phyloP scores from a whole-genome alignment of 2,797 vertebrate genomes.

The Poeciliopsis gracilis region DNA sequence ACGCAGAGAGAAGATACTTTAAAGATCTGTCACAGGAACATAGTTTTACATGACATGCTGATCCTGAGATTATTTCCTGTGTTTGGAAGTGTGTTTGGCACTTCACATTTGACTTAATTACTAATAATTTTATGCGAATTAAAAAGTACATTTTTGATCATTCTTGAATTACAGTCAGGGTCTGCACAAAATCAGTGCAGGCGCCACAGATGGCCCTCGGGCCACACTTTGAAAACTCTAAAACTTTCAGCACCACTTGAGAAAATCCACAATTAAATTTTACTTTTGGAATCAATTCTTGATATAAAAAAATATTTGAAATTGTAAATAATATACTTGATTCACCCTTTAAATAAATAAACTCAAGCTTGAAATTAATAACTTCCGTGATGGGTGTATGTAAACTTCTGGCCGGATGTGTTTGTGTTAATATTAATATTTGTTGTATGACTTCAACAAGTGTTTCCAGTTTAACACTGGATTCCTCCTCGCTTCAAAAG shows the following conservation, averaged over 20 bases:
- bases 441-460: conserved; percentile 20
- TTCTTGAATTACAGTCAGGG: background rate
- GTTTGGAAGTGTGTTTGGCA: background rate
- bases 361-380: background rate
- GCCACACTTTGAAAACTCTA: background rate
- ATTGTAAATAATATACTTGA: background rate
- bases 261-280: background rate
- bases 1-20: background rate
- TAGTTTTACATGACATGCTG: background rate
- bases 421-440: background rate
- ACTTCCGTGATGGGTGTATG: background rate
- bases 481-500: conserved; percentile 21
- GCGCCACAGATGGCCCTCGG: background rate
- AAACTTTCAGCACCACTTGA: background rate
- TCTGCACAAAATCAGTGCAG: background rate
- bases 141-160: background rate
- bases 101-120: background rate
- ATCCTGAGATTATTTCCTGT: background rate
- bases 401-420: background rate
- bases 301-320: background rate
- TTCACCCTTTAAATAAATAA: background rate
- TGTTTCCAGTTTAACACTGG: conserved; percentile 50
- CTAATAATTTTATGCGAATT: background rate
- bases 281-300: background rate
- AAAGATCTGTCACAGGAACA: background rate